Conservation (phyloP, 2,888 invertebrate genomes). For the Silvanus unidentatus region DNA sequence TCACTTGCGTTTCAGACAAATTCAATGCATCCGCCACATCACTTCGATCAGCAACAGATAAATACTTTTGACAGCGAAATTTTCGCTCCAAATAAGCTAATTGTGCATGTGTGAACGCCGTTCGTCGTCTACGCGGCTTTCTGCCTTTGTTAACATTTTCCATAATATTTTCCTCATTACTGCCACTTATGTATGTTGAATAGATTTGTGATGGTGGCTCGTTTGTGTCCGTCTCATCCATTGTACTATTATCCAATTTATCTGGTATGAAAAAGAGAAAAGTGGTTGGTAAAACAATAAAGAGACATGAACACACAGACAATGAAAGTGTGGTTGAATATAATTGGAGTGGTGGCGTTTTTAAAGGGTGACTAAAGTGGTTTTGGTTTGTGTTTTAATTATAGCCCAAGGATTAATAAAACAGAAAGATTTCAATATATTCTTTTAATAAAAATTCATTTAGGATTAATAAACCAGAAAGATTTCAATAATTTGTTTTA, state of each 20-base stretch:
- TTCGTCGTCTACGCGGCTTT: conserved; percentile 77
- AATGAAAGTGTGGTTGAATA: no score
- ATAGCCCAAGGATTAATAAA: not conserved
- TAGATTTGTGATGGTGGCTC: conserved; percentile 4
- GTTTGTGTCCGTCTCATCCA: not conserved
- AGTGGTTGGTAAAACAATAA: no score
- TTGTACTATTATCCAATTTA: conserved; percentile 7
- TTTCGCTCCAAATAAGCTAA: conserved; percentile 86
- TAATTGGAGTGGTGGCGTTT: no score
- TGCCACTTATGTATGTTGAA: conserved; percentile 12
- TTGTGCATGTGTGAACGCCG: conserved; percentile 92
- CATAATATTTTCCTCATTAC: conserved; percentile 29
- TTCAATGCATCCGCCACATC: conserved; percentile 88
- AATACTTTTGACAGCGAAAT: conserved; percentile 89
- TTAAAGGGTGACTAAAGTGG: no score
- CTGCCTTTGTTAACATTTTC: conserved; percentile 51
- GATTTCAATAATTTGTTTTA: no score
- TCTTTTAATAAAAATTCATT: no score
- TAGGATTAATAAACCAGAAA: no score
- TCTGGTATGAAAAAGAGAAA: not conserved
- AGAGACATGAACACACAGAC: no score
- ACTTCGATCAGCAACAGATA: conserved; percentile 87
- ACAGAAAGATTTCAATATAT: not conserved
- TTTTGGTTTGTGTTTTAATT: no score
- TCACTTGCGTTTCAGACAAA: conserved; percentile 89